These are phyloP conservation scores for Liparis tanakae DNA, from an alignment of 2,797 vertebrate genomes.

Conservation along the genomic window DNA sequence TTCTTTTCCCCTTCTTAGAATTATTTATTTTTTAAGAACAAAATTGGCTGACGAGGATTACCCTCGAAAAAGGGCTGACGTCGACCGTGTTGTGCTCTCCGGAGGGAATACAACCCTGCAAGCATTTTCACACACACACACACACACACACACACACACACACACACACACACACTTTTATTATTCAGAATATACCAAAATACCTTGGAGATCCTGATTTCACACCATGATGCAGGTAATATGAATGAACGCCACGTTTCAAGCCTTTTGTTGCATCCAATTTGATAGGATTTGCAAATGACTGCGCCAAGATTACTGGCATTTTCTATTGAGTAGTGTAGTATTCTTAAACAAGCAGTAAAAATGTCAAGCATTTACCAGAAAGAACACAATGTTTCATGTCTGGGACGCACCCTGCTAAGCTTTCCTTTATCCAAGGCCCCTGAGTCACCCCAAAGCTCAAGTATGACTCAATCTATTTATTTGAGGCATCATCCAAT, in stretches of 20 bases:
- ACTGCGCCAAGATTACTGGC: neutral
- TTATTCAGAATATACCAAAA: neutral
- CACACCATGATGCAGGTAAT: neutral
- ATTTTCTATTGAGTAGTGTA: neutral
- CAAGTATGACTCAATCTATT: neutral
- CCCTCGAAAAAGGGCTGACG: conserved; percentile 31
- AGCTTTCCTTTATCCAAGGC: neutral
- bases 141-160: conserved; percentile 20
- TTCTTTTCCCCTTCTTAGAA: conserved; percentile 9
- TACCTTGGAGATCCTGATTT: neutral
- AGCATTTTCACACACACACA: conserved; percentile 10
- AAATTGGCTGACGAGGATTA: conserved; percentile 38
- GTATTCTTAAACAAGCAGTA: neutral
- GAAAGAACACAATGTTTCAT: neutral
- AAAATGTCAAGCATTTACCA: neutral
- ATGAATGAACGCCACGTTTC: neutral
- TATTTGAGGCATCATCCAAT: neutral
- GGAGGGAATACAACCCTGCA: conserved; percentile 18
- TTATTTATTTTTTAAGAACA: conserved; percentile 15
- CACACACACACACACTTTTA: conserved; percentile 8
- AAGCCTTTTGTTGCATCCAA: neutral
- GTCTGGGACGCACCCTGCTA: neutral
- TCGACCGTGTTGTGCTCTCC: conserved; percentile 14
- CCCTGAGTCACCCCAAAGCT: neutral
- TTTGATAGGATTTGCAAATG: neutral